These are phyloP conservation scores for Rhaphigaster nebulosa DNA, from an alignment of 2,888 invertebrate genomes.

Conservation along the genomic window DNA sequence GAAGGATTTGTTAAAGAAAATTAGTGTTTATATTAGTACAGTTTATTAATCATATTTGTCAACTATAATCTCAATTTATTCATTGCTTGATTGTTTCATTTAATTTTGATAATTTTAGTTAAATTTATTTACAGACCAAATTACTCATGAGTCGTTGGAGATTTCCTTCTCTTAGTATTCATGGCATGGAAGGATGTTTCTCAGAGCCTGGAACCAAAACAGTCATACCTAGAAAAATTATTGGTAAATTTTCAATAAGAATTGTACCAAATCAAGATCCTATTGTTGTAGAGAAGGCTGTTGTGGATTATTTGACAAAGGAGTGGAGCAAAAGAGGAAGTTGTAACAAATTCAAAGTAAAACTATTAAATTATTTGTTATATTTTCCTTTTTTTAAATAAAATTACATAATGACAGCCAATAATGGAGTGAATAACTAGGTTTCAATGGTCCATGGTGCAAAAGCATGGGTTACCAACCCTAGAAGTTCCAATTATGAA, in stretches of 20 bases:
- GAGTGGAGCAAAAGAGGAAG: slow-evolving; percentile 85
- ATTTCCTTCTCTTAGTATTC: slow-evolving; percentile 91
- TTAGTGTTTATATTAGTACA: no score
- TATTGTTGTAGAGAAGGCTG: slow-evolving; percentile 83
- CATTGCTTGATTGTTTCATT: background rate
- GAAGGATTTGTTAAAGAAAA: no score
- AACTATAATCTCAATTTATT: background rate
- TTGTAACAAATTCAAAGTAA: slow-evolving; percentile 86
- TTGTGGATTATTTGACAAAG: slow-evolving; percentile 81
- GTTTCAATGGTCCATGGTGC: slow-evolving; percentile 79
- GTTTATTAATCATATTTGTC: no score
- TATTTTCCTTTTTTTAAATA: background rate
- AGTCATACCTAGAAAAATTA: slow-evolving; percentile 93
- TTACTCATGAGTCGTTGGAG: slow-evolving; percentile 96
- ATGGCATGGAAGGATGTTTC: slow-evolving; percentile 96
- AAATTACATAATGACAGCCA: background rate
- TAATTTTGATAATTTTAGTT: background rate
- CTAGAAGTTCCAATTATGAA: slow-evolving; percentile 90
- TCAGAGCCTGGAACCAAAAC: slow-evolving; percentile 94
- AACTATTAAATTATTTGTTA: slow-evolving; percentile 6
- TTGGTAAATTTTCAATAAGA: slow-evolving; percentile 96
- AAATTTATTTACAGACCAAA: slow-evolving; percentile 67
- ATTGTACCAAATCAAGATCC: slow-evolving; percentile 96
- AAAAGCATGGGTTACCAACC: slow-evolving; percentile 93
- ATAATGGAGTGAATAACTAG: background rate